Evolutionary conservation across 2,888 invertebrate species (phyloP).

Genomic region (Cosmia pyralina): DNA sequence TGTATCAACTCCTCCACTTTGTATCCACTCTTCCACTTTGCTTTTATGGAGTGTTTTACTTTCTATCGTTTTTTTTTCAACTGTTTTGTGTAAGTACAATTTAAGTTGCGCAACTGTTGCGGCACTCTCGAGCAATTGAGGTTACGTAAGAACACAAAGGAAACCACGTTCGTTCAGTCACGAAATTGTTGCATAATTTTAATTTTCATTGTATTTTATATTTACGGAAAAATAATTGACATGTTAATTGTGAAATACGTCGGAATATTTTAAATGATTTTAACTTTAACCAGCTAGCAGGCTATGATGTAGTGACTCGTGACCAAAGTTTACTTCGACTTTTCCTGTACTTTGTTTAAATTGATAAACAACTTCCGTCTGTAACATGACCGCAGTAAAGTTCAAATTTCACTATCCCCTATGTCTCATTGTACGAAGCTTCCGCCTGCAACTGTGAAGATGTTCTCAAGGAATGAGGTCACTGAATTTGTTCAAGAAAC

Average conservation of each 20-base stretch:
- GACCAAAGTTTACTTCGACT: slow-evolving; percentile 40
- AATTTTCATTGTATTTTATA: slow-evolving; percentile 30
- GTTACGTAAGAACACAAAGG: slow-evolving; percentile 50
- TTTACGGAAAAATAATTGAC: slow-evolving; percentile 8
- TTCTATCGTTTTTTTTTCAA: slow-evolving; percentile 37
- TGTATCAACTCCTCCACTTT: slow-evolving; percentile 9
- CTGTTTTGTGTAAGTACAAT: slow-evolving; percentile 26
- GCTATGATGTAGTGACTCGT: slow-evolving; percentile 39
- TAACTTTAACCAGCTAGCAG: slow-evolving; percentile 18
- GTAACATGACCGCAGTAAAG: slow-evolving; percentile 30
- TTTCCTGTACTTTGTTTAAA: slow-evolving; percentile 37
- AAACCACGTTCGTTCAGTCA: slow-evolving; percentile 55
- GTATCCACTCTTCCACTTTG: background rate
- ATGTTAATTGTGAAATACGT: background rate
- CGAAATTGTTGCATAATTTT: slow-evolving; percentile 51
- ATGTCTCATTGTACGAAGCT: slow-evolving; percentile 51
- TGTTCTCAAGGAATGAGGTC: slow-evolving; percentile 64
- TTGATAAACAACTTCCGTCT: slow-evolving; percentile 8
- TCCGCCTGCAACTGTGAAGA: slow-evolving; percentile 64
- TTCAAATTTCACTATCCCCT: slow-evolving; percentile 36
- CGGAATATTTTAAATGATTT: background rate
- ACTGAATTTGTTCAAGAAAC: slow-evolving; percentile 57
- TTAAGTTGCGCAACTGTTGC: slow-evolving; percentile 53
- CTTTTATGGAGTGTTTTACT: slow-evolving; percentile 33
- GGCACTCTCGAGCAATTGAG: slow-evolving; percentile 35